These are phyloP conservation scores for Ricordea florida DNA, from an alignment of 92 coral and sea anemone species.

Conservation along the genomic window DNA sequence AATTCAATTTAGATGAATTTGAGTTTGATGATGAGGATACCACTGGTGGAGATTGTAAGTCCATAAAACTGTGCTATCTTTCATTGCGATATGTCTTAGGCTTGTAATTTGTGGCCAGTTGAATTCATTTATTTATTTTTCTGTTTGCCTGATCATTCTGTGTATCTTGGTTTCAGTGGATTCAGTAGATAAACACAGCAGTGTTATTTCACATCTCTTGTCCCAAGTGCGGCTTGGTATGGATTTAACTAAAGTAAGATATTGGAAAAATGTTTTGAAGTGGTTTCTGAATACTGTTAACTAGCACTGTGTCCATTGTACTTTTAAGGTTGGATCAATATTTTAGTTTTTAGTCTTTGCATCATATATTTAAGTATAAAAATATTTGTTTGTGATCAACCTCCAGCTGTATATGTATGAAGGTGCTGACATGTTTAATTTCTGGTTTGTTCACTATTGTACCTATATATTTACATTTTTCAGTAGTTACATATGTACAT, in stretches of 20 bases:
- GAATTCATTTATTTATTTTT: background rate
- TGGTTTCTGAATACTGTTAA: too few species aligned
- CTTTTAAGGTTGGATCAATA: too few species aligned
- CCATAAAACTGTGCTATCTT: background rate
- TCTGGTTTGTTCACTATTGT: too few species aligned
- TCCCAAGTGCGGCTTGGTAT: constrained; percentile 99
- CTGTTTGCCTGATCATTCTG: background rate
- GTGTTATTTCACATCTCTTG: constrained; percentile 89
- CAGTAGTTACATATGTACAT: too few species aligned
- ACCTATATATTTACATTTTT: too few species aligned
- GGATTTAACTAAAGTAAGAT: constrained; percentile 94
- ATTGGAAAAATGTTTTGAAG: too few species aligned
- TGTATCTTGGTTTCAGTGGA: constrained; percentile 53
- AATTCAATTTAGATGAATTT: constrained; percentile 29
- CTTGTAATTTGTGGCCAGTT: too few species aligned
- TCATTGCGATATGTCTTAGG: background rate
- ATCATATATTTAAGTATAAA: too few species aligned
- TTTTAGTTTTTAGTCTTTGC: background rate
- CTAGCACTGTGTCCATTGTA: too few species aligned
- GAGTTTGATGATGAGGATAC: constrained; percentile 56
- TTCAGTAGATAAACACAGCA: constrained; percentile 84
- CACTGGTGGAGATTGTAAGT: constrained; percentile 56
- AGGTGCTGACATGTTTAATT: too few species aligned
- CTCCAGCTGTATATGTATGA: too few species aligned
- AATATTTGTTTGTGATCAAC: too few species aligned